These are phyloP conservation scores for Morpho achilles DNA, from an alignment of 2,888 invertebrate genomes.

Conservation along the genomic window DNA sequence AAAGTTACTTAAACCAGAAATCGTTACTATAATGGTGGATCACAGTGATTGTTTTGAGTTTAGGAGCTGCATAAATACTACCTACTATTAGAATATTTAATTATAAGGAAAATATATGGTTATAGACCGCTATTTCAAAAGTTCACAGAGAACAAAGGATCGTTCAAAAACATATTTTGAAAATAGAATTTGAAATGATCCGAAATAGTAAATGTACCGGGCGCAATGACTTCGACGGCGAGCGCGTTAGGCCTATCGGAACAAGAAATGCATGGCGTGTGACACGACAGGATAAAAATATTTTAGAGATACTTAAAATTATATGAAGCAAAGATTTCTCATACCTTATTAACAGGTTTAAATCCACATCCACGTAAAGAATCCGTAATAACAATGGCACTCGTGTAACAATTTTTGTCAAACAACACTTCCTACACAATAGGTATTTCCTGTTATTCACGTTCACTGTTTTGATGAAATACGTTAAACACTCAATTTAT, in stretches of 20 bases:
- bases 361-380: slow-evolving; percentile 54
- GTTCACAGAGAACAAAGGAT: too few species aligned
- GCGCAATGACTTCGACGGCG: slow-evolving; percentile 29
- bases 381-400: slow-evolving; percentile 49
- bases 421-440: slow-evolving; percentile 11
- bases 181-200: neutral
- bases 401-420: slow-evolving; percentile 18
- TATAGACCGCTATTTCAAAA: too few species aligned
- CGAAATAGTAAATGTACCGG: slow-evolving; percentile 1
- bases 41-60: too few species aligned
- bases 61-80: too few species aligned
- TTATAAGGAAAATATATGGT: too few species aligned
- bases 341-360: slow-evolving; percentile 56
- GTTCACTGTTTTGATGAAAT: slow-evolving; percentile 2
- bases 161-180: neutral
- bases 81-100: too few species aligned
- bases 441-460: neutral
- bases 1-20: too few species aligned
- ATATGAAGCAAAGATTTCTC: slow-evolving; percentile 1
- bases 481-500: slow-evolving; percentile 1
- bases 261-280: slow-evolving; percentile 17
- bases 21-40: too few species aligned
- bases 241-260: slow-evolving; percentile 43
- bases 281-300: neutral
- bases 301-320: neutral